phyloP scores from a whole-genome alignment of 2,797 vertebrate species.

The Fratercula arctica region DNA sequence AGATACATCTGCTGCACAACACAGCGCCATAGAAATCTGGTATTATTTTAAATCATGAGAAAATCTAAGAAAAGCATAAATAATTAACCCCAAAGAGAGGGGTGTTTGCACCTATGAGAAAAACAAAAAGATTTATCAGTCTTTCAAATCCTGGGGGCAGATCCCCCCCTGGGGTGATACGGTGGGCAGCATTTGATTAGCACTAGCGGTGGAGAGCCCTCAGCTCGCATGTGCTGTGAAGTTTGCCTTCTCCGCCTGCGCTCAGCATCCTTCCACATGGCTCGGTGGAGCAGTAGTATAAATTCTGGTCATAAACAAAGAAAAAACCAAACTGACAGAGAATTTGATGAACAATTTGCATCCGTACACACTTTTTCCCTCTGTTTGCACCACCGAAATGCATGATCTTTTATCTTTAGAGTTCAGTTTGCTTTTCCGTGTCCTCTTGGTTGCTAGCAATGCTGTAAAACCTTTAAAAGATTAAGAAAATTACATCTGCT shows the following conservation, averaged over 20 bases:
- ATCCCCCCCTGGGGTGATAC: not conserved
- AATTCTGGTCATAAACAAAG: slow-evolving; percentile 45
- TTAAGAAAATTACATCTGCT: slow-evolving; percentile 40
- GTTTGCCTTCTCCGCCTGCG: not conserved
- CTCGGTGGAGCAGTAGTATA: not conserved
- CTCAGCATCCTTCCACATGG: not conserved
- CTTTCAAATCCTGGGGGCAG: not conserved
- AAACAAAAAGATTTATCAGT: not conserved
- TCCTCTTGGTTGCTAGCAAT: not conserved
- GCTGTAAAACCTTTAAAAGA: slow-evolving; percentile 20
- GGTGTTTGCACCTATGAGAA: not conserved
- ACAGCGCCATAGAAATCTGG: not conserved
- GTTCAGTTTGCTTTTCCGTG: not conserved
- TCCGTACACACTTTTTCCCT: not conserved
- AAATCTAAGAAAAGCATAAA: not conserved
- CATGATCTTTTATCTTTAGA: slow-evolving; percentile 15
- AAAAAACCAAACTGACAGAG: not conserved
- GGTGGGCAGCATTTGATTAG: not conserved
- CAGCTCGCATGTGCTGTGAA: not conserved
- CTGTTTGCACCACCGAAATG: not conserved
- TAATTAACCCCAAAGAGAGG: not conserved
- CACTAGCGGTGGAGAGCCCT: not conserved
- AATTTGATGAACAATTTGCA: not conserved
- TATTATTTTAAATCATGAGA: not conserved
- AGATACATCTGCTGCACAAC: not conserved